phyloP scores from a whole-genome alignment of 2,797 vertebrate genomes.

The Dendrocincla fuliginosa region DNA sequence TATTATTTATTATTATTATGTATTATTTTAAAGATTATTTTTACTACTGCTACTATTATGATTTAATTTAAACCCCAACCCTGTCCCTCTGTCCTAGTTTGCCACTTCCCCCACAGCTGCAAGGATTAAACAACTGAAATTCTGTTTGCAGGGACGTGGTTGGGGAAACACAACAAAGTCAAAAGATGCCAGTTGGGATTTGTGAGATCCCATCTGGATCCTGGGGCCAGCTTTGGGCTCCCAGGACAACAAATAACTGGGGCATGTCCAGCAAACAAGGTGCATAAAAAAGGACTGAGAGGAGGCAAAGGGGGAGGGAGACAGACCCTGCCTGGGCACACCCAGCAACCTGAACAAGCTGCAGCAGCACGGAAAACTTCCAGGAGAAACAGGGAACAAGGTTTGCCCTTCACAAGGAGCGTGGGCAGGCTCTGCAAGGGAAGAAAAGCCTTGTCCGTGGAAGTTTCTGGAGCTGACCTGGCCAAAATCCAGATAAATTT shows the following conservation, averaged over 20 bases:
- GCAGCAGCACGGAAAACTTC: background rate
- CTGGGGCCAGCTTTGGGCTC: background rate
- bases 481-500: background rate
- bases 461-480: background rate
- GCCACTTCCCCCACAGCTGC: background rate
- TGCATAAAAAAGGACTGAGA: too few species aligned
- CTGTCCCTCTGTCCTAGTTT: background rate
- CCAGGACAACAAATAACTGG: background rate
- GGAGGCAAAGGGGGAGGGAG: background rate
- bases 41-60: background rate
- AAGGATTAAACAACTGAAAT: background rate
- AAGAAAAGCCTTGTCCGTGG: background rate
- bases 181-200: background rate
- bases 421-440: background rate
- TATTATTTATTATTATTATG: background rate
- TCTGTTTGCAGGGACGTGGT: background rate
- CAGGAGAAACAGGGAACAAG: background rate
- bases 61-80: background rate
- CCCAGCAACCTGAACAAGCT: background rate
- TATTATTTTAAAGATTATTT: too few species aligned
- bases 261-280: background rate
- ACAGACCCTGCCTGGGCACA: background rate
- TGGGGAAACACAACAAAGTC: background rate
- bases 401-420: accelerated
- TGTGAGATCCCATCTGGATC: background rate